Conservation (phyloP, 2,888 invertebrate species). For the Erebia palarica region DNA sequence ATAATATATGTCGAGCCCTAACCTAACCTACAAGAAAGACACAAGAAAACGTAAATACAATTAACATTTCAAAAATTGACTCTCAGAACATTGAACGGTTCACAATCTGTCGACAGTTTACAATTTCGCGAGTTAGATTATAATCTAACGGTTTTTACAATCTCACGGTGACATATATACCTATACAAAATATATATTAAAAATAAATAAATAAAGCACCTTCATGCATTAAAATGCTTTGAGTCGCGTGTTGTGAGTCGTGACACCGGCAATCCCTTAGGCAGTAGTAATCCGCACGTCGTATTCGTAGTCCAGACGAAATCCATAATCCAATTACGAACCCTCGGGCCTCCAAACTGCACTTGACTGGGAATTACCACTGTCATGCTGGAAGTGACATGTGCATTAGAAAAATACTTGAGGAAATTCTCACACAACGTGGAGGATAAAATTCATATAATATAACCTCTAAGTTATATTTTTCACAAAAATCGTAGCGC, state of each 20-base stretch:
- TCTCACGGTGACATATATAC: too few species aligned
- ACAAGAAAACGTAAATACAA: too few species aligned
- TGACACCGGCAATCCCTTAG: constrained; percentile 40
- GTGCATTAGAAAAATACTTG: constrained; percentile 15
- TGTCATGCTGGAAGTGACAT: constrained; percentile 42
- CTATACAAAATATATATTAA: too few species aligned
- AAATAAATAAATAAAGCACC: neutral
- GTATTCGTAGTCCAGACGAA: constrained; percentile 73
- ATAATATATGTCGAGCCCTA: too few species aligned
- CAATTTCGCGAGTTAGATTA: too few species aligned
- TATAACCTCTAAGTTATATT: too few species aligned
- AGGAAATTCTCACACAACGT: neutral
- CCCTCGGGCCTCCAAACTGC: constrained; percentile 42
- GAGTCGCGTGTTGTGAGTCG: constrained; percentile 20
- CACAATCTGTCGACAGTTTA: too few species aligned
- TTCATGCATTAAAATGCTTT: constrained; percentile 26
- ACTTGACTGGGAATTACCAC: constrained; percentile 40
- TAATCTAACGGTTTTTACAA: too few species aligned
- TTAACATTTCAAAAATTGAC: too few species aligned
- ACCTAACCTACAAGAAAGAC: too few species aligned
- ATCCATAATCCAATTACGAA: constrained; percentile 77
- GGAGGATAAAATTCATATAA: neutral
- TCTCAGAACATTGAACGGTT: too few species aligned
- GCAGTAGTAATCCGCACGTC: constrained; percentile 63
- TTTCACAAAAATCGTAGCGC: too few species aligned